These are phyloP conservation scores for Ariolimax columbianus DNA, from an alignment of 2,888 invertebrate species.

Conservation along the genomic window DNA sequence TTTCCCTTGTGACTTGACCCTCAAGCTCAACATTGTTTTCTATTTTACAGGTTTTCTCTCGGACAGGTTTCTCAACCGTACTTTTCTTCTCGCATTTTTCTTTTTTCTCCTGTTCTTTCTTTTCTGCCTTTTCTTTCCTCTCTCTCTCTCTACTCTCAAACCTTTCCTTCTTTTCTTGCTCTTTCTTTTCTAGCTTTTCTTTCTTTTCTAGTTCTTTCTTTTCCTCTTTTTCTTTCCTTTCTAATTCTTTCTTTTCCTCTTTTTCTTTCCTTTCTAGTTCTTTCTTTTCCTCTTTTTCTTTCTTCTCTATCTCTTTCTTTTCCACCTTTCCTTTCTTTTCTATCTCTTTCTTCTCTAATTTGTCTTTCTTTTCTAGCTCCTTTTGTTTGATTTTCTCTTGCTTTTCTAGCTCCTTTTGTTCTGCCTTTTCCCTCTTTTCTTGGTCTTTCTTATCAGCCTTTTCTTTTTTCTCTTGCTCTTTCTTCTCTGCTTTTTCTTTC, in stretches of 20 bases:
- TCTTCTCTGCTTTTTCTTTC: conserved; percentile 40
- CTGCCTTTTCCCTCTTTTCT: conserved; percentile 48
- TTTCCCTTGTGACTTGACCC: conserved; percentile 15
- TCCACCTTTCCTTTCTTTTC: conserved; percentile 47
- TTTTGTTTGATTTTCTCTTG: conserved; percentile 36
- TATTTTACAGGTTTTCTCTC: background rate
- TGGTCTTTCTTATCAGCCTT: conserved; percentile 50
- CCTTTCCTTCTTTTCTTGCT: conserved; percentile 45
- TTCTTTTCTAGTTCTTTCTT: conserved; percentile 30
- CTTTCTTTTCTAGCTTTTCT: conserved; percentile 29
- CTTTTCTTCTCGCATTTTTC: conserved; percentile 35
- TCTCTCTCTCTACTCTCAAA: conserved; percentile 44
- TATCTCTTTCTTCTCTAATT: conserved; percentile 45
- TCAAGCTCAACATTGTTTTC: background rate
- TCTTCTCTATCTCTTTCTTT: conserved; percentile 48
- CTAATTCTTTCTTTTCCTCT: conserved; percentile 39
- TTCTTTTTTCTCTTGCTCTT: conserved; percentile 49
- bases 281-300: conserved; percentile 34
- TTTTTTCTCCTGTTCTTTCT: conserved; percentile 34
- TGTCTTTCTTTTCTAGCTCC: conserved; percentile 51
- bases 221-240: background rate
- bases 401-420: conserved; percentile 49
- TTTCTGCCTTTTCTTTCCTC: conserved; percentile 12
- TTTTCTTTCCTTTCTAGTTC: conserved; percentile 47
- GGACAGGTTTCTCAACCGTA: conserved; percentile 31